Base-by-base conservation (phyloP, 2,113 vertebrate species). In the Hirundichthys speculiger region DNA sequence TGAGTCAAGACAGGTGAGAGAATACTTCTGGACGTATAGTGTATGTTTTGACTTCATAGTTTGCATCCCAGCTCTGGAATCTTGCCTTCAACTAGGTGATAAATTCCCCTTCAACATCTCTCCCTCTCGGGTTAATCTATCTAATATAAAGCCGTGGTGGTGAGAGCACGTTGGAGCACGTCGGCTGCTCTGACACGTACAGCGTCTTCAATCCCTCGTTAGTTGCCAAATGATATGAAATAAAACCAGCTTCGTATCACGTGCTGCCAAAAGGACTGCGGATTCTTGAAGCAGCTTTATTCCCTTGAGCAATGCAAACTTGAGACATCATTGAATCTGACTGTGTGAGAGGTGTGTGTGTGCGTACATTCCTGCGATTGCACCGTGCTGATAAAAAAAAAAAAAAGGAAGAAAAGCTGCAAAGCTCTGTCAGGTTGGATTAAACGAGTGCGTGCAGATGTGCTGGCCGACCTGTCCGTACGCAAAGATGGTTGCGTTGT, bases 401-500 rank as follows among this genome's bases (percentile, higher is more conserved):
- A 24, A 4, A 27, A n/a, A n/a, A n/a, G n/a, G n/a, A n/a, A n/a
- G n/a, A n/a, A n/a, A n/a, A n/a, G n/a, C 6, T 27, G 3, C 3
- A 27, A 27, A 27, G 13, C 22, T 9, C 41, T 19, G 13, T 34
- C 16, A 16, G 11, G 14, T 34, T 9, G 5, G 6, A 34, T 34
- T 34, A 34, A 41, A 63, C 48, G 24, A 8, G 21, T 9, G 2
- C 4, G 12, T 9, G 4, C 41, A 27, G 24, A 13, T 3, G 9
- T 13, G 61, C 40, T 13, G 25, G 73, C 83, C 0, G 0, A 89
- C 88, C 88, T 99, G 98, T 71, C 97, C 98, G 65, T 99, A 99
- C 16, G 98, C 98, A 80, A 99, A 98, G 73, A 99, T 94, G 2
- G 98, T 99, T 57, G 98, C 98, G 74, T 99, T 99, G 79, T 99